Evolutionary conservation across 2,797 vertebrate genomes (phyloP).

Genomic region (Brotula barbata): DNA sequence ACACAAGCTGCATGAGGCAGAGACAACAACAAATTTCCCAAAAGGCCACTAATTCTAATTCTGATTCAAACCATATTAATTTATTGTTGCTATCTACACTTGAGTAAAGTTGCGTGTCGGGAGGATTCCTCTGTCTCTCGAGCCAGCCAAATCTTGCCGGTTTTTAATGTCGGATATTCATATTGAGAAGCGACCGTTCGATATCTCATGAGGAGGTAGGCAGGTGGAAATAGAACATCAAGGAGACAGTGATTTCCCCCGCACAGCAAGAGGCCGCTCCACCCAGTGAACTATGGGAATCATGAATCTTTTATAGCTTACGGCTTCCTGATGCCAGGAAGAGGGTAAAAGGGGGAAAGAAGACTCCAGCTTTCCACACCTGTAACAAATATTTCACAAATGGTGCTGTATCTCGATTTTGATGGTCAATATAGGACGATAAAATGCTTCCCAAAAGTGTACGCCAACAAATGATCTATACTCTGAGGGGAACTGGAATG

Average conservation of each 20-base stretch:
- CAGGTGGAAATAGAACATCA: slow-evolving; percentile 52
- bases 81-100: no score
- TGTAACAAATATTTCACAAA: slow-evolving; percentile 44
- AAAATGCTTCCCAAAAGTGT: slow-evolving; percentile 34
- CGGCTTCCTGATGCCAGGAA: slow-evolving; percentile 34
- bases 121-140: background rate
- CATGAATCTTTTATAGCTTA: slow-evolving; percentile 62
- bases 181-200: slow-evolving; percentile 29
- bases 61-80: slow-evolving; percentile 6
- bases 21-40: slow-evolving; percentile 6
- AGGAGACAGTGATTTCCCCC: slow-evolving; percentile 22
- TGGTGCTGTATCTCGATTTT: slow-evolving; percentile 28
- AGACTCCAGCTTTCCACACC: slow-evolving; percentile 33
- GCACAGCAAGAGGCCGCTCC: slow-evolving; percentile 29
- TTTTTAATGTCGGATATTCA: slow-evolving; percentile 11
- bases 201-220: slow-evolving; percentile 26
- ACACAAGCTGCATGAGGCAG: background rate
- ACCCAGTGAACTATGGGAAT: slow-evolving; percentile 10
- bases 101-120: no score
- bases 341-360: slow-evolving; percentile 11
- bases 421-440: slow-evolving; percentile 41
- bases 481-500: slow-evolving; percentile 56
- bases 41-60: no score
- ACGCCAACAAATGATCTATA: slow-evolving; percentile 44
- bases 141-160: slow-evolving; percentile 16